Conservation (phyloP, 2,888 invertebrate genomes). For the Dinocampus coccinellae region DNA sequence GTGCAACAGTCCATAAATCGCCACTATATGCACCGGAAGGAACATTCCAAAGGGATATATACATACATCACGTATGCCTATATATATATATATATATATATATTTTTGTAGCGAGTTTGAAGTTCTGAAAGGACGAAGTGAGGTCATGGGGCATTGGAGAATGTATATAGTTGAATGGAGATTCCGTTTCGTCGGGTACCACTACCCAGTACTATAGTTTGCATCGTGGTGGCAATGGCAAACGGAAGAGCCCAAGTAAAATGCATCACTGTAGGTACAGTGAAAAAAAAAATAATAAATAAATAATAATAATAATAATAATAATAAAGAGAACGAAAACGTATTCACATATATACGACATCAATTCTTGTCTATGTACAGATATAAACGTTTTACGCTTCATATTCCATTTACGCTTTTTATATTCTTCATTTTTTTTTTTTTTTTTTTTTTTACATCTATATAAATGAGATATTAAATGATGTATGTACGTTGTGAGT, state of each 20-base stretch:
- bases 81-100: not conserved
- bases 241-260: conserved; percentile 25
- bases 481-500: not conserved
- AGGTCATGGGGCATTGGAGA: conserved; percentile 11
- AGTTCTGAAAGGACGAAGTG: conserved; percentile 26
- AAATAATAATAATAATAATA: no score
- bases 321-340: no score
- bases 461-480: not conserved
- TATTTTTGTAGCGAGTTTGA: not conserved
- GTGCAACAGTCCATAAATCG: conserved; percentile 57
- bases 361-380: conserved; percentile 1
- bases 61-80: not conserved
- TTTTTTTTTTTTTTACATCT: not conserved
- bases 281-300: no score
- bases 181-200: conserved; percentile 27
- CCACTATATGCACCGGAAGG: conserved; percentile 52
- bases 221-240: conserved; percentile 7
- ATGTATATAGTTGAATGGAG: conserved; percentile 25
- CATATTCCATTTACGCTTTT: not conserved
- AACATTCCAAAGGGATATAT: conserved; percentile 29
- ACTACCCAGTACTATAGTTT: no score
- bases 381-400: not conserved
- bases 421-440: no score
- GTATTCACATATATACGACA: conserved; percentile 12
- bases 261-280: conserved; percentile 28